A percentile compares a stretch with the other conserved stretches of the same genome.
These are phyloP conservation scores for Cotesia typhae DNA, from an alignment of 1,140 invertebrate genomes.

Conservation along the genomic window DNA sequence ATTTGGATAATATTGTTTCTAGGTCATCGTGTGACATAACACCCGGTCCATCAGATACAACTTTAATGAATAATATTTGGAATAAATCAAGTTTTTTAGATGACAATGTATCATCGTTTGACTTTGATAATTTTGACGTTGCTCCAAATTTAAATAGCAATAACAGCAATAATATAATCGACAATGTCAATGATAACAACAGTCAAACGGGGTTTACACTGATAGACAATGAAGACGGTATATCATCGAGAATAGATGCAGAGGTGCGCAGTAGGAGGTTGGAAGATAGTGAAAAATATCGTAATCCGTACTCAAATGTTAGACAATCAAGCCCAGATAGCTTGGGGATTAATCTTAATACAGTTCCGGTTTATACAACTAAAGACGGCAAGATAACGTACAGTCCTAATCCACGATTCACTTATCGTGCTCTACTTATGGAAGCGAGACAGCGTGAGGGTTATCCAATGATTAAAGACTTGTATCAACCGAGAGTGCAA, in stretches of 20 bases:
- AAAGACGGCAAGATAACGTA: constrained; percentile 64
- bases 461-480: constrained; percentile 29
- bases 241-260: constrained; percentile 24
- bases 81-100: constrained; percentile 31
- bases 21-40: constrained; percentile 19
- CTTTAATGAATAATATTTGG: constrained; percentile 18
- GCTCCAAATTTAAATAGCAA: constrained; percentile 38
- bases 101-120: constrained; percentile 34
- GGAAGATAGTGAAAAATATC: constrained; percentile 36
- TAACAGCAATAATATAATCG: too few species aligned
- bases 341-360: constrained; percentile 49
- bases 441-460: constrained; percentile 50
- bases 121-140: constrained; percentile 50
- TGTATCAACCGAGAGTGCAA: constrained; percentile 35
- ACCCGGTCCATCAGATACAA: constrained; percentile 22
- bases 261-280: constrained; percentile 22
- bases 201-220: constrained; percentile 33
- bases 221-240: constrained; percentile 22
- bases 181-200: constrained; percentile 3
- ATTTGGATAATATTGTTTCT: constrained; percentile 26
- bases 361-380: constrained; percentile 62
- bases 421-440: constrained; percentile 54
- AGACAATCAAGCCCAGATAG: constrained; percentile 20
- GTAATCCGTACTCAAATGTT: constrained; percentile 31
- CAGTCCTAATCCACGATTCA: constrained; percentile 61